Base-by-base conservation (phyloP, 2,113 vertebrate species). In the Mystacornis crossleyi region DNA sequence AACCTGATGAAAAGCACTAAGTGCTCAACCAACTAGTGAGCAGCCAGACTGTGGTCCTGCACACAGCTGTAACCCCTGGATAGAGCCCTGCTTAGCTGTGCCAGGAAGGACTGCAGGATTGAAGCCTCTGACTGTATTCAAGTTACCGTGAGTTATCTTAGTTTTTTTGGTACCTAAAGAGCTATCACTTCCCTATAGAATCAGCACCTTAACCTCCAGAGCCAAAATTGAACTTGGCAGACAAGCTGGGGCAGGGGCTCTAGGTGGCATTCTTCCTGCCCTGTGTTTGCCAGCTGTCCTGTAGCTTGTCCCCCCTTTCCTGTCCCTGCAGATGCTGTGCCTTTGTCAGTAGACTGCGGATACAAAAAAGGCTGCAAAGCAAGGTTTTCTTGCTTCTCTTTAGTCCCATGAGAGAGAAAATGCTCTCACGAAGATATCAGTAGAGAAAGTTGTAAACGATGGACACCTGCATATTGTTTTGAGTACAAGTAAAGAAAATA, bases 11-110 rank as follows among this genome's bases (percentile, higher is more conserved):
- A 69, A 70, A 51, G 0, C 36, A 48, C 8, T 14, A 29, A 36
- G 8, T 0, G 3, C 75, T 60, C 66, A 53, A n/a, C 25, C 11
- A 42, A 1, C 1, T 3, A 23, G 36, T 4, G 65, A 66, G 34
- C 2, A 5, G 47, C 28, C 65, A 50, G 64, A 1, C 42, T n/a
- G 33, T 0, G 1, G 64, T 43, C 28, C 61, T 66, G 25, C 8
- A 34, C 58, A 28, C 38, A 51, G 2, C 23, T 34, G 18, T 5
- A 15, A 43, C 4, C 45, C 0, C 3, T 7, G 36, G 36, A 43
- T 0, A 1, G 29, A 50, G 54, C 38, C 34, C 20, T 8, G 17
- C 23, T 31, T 5, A 81, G 12, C 65, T 62, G n/a, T 14, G 25
- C 0, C 1, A 70, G 40, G 51, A 48, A 33, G 55, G n/a, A 34